These are phyloP conservation scores for Cassiopea andromeda DNA, from an alignment of 30 jellyfish, hydroid and myxozoan genomes.

Conservation along the genomic window DNA sequence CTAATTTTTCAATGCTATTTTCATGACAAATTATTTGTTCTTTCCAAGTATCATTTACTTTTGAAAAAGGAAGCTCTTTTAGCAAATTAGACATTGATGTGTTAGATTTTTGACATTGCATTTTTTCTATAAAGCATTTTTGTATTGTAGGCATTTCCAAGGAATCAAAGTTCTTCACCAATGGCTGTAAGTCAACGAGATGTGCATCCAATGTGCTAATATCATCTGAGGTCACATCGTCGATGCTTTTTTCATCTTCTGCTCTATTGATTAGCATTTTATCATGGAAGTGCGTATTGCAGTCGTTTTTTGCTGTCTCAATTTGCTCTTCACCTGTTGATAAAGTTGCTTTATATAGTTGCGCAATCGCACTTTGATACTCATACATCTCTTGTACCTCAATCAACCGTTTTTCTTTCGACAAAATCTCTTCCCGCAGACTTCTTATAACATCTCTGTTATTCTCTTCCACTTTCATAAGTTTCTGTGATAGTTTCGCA, in stretches of 20 bases:
- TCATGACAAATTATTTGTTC: slow-evolving; percentile 50
- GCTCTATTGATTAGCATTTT: background rate
- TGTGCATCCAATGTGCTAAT: too few relatives aligned
- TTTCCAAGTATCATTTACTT: slow-evolving; percentile 28
- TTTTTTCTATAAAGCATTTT: slow-evolving; percentile 9
- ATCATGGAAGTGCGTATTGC: background rate
- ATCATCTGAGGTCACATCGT: background rate
- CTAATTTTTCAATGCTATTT: slow-evolving; percentile 34
- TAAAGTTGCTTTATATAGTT: background rate
- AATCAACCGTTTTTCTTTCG: background rate
- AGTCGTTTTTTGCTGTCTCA: background rate
- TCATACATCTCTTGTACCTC: slow-evolving; percentile 8
- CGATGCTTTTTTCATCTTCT: background rate
- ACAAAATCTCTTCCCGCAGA: background rate
- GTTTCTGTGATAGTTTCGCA: background rate
- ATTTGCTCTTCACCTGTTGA: background rate
- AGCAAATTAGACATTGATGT: background rate
- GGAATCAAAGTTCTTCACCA: background rate
- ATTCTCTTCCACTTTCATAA: background rate
- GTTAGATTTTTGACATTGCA: background rate
- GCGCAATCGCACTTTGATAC: background rate
- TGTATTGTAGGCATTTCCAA: background rate
- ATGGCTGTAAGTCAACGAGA: background rate
- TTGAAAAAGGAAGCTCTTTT: slow-evolving; percentile 20
- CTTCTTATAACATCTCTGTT: background rate